phyloP scores from a whole-genome alignment of 2,797 vertebrate genomes.

The Leptoclinus maculatus region DNA sequence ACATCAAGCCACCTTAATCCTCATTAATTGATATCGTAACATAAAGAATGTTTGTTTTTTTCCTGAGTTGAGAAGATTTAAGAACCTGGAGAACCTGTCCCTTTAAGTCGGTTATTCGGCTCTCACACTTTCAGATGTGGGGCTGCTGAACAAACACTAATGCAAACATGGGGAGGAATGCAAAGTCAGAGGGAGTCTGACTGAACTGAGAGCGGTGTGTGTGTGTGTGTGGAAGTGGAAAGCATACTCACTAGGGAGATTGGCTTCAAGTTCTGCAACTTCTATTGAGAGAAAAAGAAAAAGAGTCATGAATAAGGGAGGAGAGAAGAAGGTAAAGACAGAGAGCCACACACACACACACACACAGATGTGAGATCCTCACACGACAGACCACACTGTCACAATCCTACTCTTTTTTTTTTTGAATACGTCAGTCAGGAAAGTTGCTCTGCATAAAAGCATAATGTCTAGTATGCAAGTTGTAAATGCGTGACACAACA shows the following conservation, averaged over 20 bases:
- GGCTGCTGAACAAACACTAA: background rate
- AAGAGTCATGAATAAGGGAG: conserved; percentile 15
- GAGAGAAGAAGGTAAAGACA: background rate
- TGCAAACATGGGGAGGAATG: background rate
- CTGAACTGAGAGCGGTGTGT: background rate
- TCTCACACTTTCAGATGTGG: background rate
- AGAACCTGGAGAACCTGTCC: too few species aligned
- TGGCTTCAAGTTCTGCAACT: conserved; percentile 96
- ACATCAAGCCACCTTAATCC: too few species aligned
- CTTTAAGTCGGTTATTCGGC: background rate
- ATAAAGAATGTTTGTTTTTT: too few species aligned
- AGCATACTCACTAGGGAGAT: conserved; percentile 93
- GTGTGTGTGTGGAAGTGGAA: conserved; percentile 3
- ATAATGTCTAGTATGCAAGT: background rate
- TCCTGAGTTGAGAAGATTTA: too few species aligned
- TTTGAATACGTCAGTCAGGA: conserved; percentile 7
- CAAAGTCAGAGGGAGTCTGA: background rate
- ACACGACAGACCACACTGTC: background rate
- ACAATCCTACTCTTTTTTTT: background rate
- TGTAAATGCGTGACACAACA: background rate
- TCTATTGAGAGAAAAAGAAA: conserved; percentile 82
- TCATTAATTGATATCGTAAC: too few species aligned
- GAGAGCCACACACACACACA: background rate
- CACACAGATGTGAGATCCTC: background rate
- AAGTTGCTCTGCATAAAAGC: background rate